phyloP scores from a whole-genome alignment of 2,113 vertebrate genomes.

The Poeciliopsis retropinna region DNA sequence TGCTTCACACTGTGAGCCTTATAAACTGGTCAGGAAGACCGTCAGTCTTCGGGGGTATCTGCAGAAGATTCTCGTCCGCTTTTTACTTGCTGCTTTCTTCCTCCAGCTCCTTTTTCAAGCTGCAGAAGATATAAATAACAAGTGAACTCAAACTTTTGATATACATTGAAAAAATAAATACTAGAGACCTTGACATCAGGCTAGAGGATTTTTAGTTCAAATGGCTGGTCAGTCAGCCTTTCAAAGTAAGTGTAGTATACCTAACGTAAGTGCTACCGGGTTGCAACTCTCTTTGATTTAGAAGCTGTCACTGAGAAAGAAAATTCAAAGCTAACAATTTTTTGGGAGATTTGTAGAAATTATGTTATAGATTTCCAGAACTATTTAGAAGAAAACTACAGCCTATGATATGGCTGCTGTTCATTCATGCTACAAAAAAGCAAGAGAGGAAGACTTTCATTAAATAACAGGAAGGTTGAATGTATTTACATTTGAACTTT shows the following conservation, averaged over 20 bases:
- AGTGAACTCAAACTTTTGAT: slow-evolving; percentile 3
- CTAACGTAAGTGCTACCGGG: background rate
- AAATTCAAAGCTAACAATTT: background rate
- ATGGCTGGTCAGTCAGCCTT: background rate
- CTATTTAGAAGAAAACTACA: background rate
- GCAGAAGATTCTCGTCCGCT: background rate
- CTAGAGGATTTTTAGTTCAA: background rate
- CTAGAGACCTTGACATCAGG: background rate
- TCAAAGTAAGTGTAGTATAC: background rate
- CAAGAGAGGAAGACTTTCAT: background rate
- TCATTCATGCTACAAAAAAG: background rate
- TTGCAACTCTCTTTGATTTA: background rate
- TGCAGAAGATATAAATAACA: slow-evolving; percentile 63
- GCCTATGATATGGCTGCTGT: background rate
- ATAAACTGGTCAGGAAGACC: background rate
- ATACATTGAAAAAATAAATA: background rate
- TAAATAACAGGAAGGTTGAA: background rate
- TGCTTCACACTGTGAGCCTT: background rate
- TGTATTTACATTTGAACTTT: background rate
- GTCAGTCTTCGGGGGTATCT: slow-evolving; percentile 24
- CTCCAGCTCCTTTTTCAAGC: slow-evolving; percentile 92
- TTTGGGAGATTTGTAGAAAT: background rate
- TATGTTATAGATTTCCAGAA: background rate
- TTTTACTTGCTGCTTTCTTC: slow-evolving; percentile 77
- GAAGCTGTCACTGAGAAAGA: background rate